phyloP scores from a whole-genome alignment of 2,113 vertebrate genomes.

The Podiceps cristatus region DNA sequence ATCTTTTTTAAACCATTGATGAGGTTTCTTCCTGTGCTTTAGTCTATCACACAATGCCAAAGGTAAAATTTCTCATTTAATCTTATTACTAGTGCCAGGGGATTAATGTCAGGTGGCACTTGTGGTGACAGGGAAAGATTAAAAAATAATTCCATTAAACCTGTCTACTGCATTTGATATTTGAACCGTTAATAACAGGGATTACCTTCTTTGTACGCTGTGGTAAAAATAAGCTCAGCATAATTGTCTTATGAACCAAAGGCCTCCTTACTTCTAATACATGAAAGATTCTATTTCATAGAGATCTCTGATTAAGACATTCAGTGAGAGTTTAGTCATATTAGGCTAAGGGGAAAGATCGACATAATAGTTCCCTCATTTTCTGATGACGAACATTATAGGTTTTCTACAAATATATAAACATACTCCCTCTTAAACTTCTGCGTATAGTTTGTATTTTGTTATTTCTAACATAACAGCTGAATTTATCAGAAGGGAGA shows the following conservation, averaged over 20 bases:
- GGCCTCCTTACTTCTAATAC: neutral
- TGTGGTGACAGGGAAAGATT: constrained; percentile 56
- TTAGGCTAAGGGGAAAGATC: constrained; percentile 1
- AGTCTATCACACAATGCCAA: constrained; percentile 6
- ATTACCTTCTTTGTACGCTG: constrained; percentile 22
- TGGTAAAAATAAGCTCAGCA: constrained; percentile 31
- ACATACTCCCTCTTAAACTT: neutral
- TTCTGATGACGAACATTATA: neutral
- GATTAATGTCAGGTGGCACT: constrained; percentile 63
- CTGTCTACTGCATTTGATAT: constrained; percentile 43
- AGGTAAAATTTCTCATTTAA: constrained; percentile 52
- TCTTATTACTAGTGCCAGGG: constrained; percentile 31
- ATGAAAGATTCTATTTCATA: constrained; percentile 20
- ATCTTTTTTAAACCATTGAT: neutral
- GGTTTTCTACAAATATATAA: constrained; percentile 1
- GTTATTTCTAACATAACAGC: constrained; percentile 30
- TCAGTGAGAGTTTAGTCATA: neutral
- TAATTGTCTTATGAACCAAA: constrained; percentile 56
- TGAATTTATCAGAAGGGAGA: neutral
- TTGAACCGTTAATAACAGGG: constrained; percentile 47
- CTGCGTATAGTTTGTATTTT: neutral
- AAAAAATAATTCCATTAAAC: constrained; percentile 63
- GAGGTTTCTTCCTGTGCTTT: neutral
- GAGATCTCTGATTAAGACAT: constrained; percentile 55
- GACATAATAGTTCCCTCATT: neutral